A percentile compares a stretch with the other conserved stretches of the same genome.
phyloP scores from a whole-genome alignment of 2,888 invertebrate species.

The Lottia scabra region DNA sequence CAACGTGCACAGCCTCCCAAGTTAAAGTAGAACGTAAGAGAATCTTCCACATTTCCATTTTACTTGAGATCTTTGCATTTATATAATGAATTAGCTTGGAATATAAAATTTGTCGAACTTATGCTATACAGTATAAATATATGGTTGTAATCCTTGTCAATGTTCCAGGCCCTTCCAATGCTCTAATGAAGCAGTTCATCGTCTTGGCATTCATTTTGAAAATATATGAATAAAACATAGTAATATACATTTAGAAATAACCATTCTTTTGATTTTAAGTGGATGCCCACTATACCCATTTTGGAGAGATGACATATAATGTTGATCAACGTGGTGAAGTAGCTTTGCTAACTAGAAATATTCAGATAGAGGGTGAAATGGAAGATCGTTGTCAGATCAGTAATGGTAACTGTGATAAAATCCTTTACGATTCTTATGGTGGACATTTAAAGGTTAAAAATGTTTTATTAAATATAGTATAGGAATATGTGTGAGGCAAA shows the following conservation, averaged over 20 bases:
- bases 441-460: conserved; percentile 47
- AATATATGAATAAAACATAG: too few species aligned
- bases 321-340: conserved; percentile 54
- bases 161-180: too few species aligned
- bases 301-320: conserved; percentile 37
- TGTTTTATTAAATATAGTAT: conserved; percentile 8
- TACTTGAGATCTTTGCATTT: too few species aligned
- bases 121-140: too few species aligned
- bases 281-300: conserved; percentile 38
- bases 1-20: not conserved
- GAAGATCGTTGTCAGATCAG: conserved; percentile 32
- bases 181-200: too few species aligned
- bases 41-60: too few species aligned
- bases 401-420: conserved; percentile 37
- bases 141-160: too few species aligned
- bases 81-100: too few species aligned
- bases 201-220: too few species aligned
- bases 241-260: too few species aligned
- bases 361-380: conserved; percentile 46
- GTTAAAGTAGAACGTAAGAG: conserved; percentile 10
- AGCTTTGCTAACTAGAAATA: conserved; percentile 48
- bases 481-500: too few species aligned
- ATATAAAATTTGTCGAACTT: too few species aligned
- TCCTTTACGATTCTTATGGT: conserved; percentile 46
- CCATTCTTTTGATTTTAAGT: conserved; percentile 21